A percentile compares a stretch with the other conserved stretches of the same genome.
phyloP scores from a whole-genome alignment of 2,888 invertebrate genomes.

The Penaeus monodon region DNA sequence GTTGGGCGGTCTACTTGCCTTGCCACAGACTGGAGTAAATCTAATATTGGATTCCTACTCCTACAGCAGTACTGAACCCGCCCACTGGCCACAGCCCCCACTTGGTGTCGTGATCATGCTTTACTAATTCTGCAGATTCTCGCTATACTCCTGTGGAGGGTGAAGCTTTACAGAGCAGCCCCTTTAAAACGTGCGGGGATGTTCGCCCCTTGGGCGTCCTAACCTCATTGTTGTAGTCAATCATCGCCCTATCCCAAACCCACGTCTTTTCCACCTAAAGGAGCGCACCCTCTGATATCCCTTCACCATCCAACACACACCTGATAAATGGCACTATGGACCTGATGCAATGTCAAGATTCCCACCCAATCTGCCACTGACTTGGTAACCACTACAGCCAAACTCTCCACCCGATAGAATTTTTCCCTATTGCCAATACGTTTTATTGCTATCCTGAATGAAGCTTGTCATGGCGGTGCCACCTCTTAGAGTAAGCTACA shows the following conservation, averaged over 20 bases:
- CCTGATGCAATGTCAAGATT: conserved; percentile 30
- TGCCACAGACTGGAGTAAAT: conserved; percentile 18
- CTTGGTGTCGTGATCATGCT: too few relatives aligned
- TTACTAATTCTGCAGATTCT: neutral
- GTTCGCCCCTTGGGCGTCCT: conserved; percentile 16
- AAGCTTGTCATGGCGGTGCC: too few relatives aligned
- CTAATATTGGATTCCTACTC: conserved; percentile 15
- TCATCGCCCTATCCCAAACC: conserved; percentile 22
- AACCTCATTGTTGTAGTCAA: conserved; percentile 26
- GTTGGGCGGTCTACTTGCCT: too few relatives aligned
- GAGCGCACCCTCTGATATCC: conserved; percentile 32
- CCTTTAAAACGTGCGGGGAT: neutral
- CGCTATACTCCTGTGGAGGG: too few relatives aligned
- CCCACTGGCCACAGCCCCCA: neutral
- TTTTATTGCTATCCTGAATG: too few relatives aligned
- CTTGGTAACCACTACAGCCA: neutral
- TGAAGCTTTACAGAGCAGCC: neutral
- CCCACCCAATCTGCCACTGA: neutral
- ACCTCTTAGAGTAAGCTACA: too few relatives aligned
- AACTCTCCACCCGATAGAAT: too few relatives aligned
- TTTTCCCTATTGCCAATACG: too few relatives aligned
- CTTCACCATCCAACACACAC: conserved; percentile 13
- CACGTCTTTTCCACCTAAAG: conserved; percentile 4
- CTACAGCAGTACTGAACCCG: conserved; percentile 23
- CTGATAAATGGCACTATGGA: neutral